A percentile compares a stretch with the other conserved stretches of the same genome.
Conservation (phyloP, 2,113 vertebrate genomes). For the Equus przewalskii region DNA sequence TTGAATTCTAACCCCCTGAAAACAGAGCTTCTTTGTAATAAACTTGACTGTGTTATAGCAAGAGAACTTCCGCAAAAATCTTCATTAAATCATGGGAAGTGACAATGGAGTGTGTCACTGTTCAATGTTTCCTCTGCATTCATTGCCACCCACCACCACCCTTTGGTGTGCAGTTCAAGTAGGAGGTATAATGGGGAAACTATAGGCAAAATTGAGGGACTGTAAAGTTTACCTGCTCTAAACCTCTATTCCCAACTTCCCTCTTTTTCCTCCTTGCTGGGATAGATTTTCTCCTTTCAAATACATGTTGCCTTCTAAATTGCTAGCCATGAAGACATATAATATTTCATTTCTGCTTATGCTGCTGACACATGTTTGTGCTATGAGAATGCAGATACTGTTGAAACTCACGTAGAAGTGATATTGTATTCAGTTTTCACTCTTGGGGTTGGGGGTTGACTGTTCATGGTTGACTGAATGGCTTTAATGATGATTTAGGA, state of each 20-base stretch:
- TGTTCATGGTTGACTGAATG: background rate
- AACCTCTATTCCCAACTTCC: background rate
- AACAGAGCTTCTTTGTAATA: slow-evolving; percentile 19
- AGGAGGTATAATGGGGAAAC: background rate
- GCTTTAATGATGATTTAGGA: background rate
- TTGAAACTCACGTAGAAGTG: background rate
- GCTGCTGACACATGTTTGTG: background rate
- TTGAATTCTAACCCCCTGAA: slow-evolving; percentile 40
- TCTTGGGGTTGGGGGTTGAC: background rate
- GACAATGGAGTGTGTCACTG: background rate
- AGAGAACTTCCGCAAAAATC: background rate
- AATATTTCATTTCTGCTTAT: background rate
- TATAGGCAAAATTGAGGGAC: background rate
- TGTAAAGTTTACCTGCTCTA: background rate
- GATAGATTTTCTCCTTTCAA: background rate
- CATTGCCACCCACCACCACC: background rate
- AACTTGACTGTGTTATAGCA: background rate
- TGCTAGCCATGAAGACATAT: background rate
- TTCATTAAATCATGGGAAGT: slow-evolving; percentile 19
- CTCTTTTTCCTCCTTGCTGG: background rate
- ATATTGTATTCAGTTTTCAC: background rate
- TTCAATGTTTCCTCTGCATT: background rate
- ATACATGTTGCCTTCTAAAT: background rate
- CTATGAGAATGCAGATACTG: slow-evolving; percentile 7
- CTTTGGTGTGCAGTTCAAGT: slow-evolving; percentile 4